These are phyloP conservation scores for Notarius lentiginosus DNA, from an alignment of 2,113 vertebrate genomes.

Conservation along the genomic window DNA sequence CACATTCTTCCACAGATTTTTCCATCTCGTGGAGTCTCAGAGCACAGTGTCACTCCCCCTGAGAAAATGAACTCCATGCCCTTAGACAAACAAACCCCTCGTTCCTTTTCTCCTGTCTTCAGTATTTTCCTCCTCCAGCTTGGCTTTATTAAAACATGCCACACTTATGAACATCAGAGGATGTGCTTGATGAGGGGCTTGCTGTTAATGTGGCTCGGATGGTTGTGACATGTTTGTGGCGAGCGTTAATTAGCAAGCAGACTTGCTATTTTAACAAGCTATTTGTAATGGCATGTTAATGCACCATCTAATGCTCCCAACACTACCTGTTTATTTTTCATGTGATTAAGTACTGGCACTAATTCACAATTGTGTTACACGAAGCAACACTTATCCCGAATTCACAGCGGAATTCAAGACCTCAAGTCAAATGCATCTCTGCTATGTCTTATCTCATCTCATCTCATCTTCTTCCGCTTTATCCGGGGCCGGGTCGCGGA, in stretches of 20 bases:
- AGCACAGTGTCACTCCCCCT: not conserved
- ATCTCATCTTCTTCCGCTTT: too few relatives aligned
- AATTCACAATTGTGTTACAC: not conserved
- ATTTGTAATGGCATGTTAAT: not conserved
- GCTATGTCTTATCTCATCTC: too few relatives aligned
- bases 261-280: not conserved
- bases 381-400: not conserved
- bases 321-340: not conserved
- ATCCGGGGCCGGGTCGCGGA: too few relatives aligned
- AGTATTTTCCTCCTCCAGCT: not conserved
- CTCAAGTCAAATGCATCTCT: not conserved
- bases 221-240: conserved; percentile 1
- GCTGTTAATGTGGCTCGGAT: not conserved
- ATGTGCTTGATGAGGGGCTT: not conserved
- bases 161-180: not conserved
- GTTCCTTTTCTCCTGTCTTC: not conserved
- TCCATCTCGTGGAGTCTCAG: not conserved
- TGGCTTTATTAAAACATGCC: conserved; percentile 29
- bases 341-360: not conserved
- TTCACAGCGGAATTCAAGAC: not conserved
- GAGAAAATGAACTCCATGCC: not conserved
- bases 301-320: conserved; percentile 1
- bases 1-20: conserved; percentile 14
- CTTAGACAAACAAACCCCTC: not conserved
- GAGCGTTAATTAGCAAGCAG: conserved; percentile 25